phyloP scores from a whole-genome alignment of 2,113 vertebrate genomes.

The Benitochromis conjunctus region DNA sequence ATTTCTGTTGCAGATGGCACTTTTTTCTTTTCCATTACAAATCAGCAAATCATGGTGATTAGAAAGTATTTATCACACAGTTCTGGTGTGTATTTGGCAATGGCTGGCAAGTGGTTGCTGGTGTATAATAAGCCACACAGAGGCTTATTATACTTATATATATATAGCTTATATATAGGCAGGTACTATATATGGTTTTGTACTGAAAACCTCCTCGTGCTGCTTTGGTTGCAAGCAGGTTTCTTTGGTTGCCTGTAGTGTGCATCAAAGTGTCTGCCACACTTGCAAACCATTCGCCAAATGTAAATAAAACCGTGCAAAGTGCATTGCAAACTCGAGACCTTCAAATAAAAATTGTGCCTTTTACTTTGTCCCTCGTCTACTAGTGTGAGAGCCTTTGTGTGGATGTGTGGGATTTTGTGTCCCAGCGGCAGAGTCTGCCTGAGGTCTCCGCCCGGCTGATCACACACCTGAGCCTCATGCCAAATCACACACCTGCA shows the following conservation, averaged over 20 bases:
- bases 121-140: background rate
- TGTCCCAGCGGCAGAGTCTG: background rate
- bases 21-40: background rate
- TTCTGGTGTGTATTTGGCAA: background rate
- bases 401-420: background rate
- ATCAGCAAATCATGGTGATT: background rate
- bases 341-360: background rate
- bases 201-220: background rate
- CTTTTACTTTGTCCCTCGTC: background rate
- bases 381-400: background rate
- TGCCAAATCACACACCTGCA: background rate
- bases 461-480: background rate
- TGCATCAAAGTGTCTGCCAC: background rate
- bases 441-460: background rate
- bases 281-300: background rate
- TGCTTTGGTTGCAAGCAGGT: background rate
- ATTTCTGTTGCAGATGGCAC: background rate
- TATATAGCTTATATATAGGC: too few relatives aligned
- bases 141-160: too few relatives aligned
- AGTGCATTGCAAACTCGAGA: background rate
- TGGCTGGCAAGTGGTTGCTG: background rate
- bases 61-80: background rate
- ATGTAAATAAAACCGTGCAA: background rate
- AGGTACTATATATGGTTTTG: background rate
- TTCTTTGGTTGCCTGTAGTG: background rate